Evolutionary conservation across 2,888 invertebrate genomes (phyloP), one percentile per base, ranked within the genome.

Genomic region (Oscheius sp.): DNA sequence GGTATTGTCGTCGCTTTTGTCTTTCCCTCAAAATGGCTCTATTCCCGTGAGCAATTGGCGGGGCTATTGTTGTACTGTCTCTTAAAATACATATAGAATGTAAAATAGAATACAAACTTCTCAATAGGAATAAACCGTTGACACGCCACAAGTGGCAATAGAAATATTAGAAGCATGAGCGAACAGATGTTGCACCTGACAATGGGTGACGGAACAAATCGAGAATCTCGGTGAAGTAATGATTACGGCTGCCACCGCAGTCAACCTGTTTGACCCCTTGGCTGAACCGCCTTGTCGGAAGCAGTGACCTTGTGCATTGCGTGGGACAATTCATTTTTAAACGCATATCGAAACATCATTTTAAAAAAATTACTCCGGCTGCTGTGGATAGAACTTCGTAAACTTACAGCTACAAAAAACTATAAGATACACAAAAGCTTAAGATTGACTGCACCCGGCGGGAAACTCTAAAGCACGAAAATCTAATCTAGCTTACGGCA

Each of bases 31-130:
- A 13, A 2, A 63, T 42, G 1, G 55, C 68, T n/a, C 55, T 32
- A 33, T 47, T 70, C n/a, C 70, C 59, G 42, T 70, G 70, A 21
- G 68, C 74, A 1, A 74, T 57, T 33, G 74, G 74, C 7, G 74
- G 74, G 1, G 74, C 50, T 29, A 74, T 74, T 1, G 74, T 68
- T 29, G 74, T 74, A 13, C 29, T 47, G 48, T 57, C 58, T 32
- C 60, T 73, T 32, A 50, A 63, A 29, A n/a, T 1, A 42, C 4
- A n/a, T 32, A 1, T 37, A 29, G 10, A 2, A 7, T 66, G 21
- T 13, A 2, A 32, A 66, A 66, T 48, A 21, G 66, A 33, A 11
- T 5, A 0, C 35, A 13, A 9, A 72, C 73, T 47, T 73, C 13
- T 73, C 63, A 5, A 62, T 53, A 13, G 73, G 63, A 13, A 73